Conservation (phyloP, 2,888 invertebrate genomes). For the Pegoplata infirma region DNA sequence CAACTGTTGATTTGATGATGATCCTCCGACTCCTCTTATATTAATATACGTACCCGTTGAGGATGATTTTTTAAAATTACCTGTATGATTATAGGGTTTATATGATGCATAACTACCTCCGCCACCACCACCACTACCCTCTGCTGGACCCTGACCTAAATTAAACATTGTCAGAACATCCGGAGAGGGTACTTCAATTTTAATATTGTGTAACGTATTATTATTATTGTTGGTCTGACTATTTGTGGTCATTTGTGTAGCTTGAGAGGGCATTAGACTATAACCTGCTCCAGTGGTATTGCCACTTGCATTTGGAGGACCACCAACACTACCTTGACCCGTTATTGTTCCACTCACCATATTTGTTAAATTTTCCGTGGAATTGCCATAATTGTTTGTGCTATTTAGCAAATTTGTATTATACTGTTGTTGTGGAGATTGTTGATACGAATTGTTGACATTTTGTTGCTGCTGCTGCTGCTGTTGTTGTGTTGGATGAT, state of each 20-base stretch:
- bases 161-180: conserved; percentile 72
- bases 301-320: conserved; percentile 19
- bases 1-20: conserved; percentile 49
- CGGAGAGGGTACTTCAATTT: conserved; percentile 71
- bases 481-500: conserved; percentile 67
- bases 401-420: conserved; percentile 55
- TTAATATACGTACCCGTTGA: conserved; percentile 75
- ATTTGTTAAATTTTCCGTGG: conserved; percentile 46
- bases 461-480: conserved; percentile 45
- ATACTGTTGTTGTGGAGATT: conserved; percentile 54
- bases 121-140: background rate
- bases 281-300: conserved; percentile 18
- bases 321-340: conserved; percentile 7
- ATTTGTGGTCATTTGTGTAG: conserved; percentile 13
- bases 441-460: conserved; percentile 27
- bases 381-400: conserved; percentile 31
- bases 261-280: conserved; percentile 22
- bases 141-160: conserved; percentile 39
- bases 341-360: conserved; percentile 36
- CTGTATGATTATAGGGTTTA: conserved; percentile 72
- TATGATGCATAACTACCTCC: conserved; percentile 65
- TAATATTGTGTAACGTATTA: conserved; percentile 69
- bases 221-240: conserved; percentile 22
- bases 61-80: conserved; percentile 73
- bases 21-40: conserved; percentile 64